Evolutionary conservation across 2,888 invertebrate species (phyloP).

Genomic region (Brachynemurus nebulosus): DNA sequence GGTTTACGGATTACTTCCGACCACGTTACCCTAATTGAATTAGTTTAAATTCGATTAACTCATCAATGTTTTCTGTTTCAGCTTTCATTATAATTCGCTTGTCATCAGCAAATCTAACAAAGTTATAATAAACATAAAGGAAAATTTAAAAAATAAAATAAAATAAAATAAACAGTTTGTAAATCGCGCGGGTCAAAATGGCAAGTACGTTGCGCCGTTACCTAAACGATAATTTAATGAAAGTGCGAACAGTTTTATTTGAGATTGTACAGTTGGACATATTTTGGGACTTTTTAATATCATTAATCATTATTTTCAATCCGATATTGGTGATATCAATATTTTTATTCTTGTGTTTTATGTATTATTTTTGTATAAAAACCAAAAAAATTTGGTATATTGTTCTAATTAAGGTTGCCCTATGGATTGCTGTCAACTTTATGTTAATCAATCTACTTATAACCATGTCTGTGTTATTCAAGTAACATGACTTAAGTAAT

Average conservation of each 20-base stretch:
- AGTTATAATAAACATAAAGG: too few relatives aligned
- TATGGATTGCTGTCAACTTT: constrained; percentile 3
- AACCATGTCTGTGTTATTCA: background rate
- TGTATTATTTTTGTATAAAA: constrained; percentile 4
- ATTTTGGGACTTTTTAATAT: constrained; percentile 2
- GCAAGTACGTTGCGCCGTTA: too few relatives aligned
- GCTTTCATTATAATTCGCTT: too few relatives aligned
- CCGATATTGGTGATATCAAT: constrained; percentile 2
- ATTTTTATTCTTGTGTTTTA: background rate
- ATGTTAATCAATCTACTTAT: constrained; percentile 2
- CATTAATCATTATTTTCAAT: constrained; percentile 3
- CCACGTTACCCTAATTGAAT: too few relatives aligned
- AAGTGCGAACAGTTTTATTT: background rate
- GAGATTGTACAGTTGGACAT: constrained; percentile 2
- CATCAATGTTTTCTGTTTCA: too few relatives aligned
- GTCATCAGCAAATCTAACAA: too few relatives aligned
- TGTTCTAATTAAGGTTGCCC: constrained; percentile 1
- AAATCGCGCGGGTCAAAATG: too few relatives aligned
- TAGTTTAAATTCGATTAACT: too few relatives aligned
- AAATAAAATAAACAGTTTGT: too few relatives aligned
- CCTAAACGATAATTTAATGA: too few relatives aligned
- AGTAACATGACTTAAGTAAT: background rate
- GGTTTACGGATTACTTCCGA: too few relatives aligned
- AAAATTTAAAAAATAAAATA: too few relatives aligned
- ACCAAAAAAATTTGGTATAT: constrained; percentile 5